These are phyloP conservation scores for Telenomus remus DNA, from an alignment of 1,140 invertebrate genomes.

Conservation along the genomic window DNA sequence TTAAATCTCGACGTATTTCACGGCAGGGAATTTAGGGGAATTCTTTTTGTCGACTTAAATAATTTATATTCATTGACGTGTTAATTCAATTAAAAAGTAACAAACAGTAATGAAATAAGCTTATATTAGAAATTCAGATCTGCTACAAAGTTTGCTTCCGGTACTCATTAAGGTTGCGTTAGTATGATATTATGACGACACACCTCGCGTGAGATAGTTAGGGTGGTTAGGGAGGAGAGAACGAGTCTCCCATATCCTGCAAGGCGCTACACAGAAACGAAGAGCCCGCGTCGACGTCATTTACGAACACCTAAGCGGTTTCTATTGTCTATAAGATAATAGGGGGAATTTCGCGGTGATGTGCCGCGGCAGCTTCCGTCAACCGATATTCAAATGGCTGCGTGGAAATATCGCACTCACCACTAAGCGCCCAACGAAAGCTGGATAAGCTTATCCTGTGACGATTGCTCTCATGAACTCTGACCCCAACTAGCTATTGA, in stretches of 20 bases:
- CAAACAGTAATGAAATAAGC: no score
- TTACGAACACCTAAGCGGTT: constrained; percentile 74
- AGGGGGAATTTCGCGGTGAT: constrained; percentile 75
- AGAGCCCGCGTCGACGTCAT: constrained; percentile 68
- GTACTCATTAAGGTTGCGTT: constrained; percentile 42
- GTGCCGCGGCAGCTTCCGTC: constrained; percentile 67
- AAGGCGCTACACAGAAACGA: constrained; percentile 36
- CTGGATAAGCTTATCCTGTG: constrained; percentile 55
- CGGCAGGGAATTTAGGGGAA: neutral
- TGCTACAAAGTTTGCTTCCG: constrained; percentile 25
- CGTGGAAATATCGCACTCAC: constrained; percentile 64
- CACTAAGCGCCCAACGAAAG: constrained; percentile 55
- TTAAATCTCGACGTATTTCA: neutral
- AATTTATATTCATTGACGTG: no score
- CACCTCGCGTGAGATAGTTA: constrained; percentile 25
- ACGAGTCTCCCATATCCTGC: constrained; percentile 46
- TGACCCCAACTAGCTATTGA: constrained; percentile 46
- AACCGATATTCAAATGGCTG: constrained; percentile 72
- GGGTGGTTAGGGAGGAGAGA: constrained; percentile 32
- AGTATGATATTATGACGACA: constrained; percentile 36
- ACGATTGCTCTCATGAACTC: constrained; percentile 40
- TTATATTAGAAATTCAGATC: constrained; percentile 4
- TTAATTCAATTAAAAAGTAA: no score
- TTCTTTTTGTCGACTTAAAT: no score
- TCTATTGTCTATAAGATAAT: constrained; percentile 75